Evolutionary conservation across 2,888 invertebrate species (phyloP), one percentile per base, ranked within the genome.

Genomic region (Tridacna crocea): DNA sequence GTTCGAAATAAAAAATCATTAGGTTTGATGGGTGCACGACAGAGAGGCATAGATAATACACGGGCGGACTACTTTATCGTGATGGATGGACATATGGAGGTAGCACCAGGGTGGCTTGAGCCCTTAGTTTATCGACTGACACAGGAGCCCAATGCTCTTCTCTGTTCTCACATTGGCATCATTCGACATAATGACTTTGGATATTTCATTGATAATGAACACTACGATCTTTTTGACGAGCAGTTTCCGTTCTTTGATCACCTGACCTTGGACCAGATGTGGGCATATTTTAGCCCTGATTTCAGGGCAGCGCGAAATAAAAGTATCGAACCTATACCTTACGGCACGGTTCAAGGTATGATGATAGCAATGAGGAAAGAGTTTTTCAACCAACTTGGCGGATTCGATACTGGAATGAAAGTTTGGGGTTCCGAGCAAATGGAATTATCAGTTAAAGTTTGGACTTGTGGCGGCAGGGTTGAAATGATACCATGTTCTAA

Each of bases 1-100:
- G 68, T 84, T 6, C 75, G 65, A 11, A 66, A 79, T 27, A 48
- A 73, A 11, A 24, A 66, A 15, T 58, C 84, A 4, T 58, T 65
- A 19, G 84, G 84, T 27, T 73, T 84, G n/a, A 84, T 84, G 84
- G 61, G 80, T 63, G 84, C 84, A n/a, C 66, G 84, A 22, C 80
- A 80, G 74, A 58, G 58, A 47, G 84, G 84, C 19, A 81, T 84
- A 46, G 77, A 84, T 17, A 79, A 78, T 26, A 75, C 75, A 36
- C 63, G 48, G 19, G 60, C 84, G 13, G 81, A 81, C 36, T 73
- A 79, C 26, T 84, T 84, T 47, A 65, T 73, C 19, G 84, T 84
- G 0, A 79, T 84, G 79, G 84, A 84, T 48, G 81, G 84, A 12
- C 84, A 84, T 68, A 84, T 84, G 81, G 84, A 84, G 27, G 84